phyloP scores from a whole-genome alignment of 2,113 vertebrate genomes.

The Catagonus wagneri region DNA sequence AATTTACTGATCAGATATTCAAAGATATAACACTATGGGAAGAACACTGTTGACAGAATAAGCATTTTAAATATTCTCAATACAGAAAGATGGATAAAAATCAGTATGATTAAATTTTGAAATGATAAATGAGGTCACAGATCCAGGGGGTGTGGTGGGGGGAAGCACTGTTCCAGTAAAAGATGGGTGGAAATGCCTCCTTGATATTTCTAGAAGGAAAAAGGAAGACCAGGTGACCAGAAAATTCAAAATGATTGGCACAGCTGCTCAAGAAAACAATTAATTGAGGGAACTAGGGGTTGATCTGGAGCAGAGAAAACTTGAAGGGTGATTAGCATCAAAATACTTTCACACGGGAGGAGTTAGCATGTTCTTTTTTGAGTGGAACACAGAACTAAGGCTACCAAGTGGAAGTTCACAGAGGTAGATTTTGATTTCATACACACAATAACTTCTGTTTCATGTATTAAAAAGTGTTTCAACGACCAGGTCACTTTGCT shows the following conservation, averaged over 20 bases:
- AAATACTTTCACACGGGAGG: not conserved
- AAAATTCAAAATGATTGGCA: not conserved
- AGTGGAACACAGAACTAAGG: not conserved
- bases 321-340: not conserved
- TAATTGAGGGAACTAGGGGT: not conserved
- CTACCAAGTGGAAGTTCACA: not conserved
- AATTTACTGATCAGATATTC: not conserved
- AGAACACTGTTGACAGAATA: not conserved
- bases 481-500: too few relatives aligned
- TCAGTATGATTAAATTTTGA: not conserved
- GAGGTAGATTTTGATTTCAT: not conserved
- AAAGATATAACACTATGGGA: not conserved
- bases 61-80: not conserved
- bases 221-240: not conserved
- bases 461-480: not conserved
- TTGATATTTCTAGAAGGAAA: not conserved
- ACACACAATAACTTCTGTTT: not conserved
- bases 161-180: not conserved
- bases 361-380: not conserved
- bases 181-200: not conserved
- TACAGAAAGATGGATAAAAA: not conserved
- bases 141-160: accelerated
- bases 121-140: not conserved
- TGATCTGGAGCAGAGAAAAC: slow-evolving; percentile 41
- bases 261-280: not conserved